Base-by-base conservation (phyloP, 2,888 invertebrate species). In the Diabrotica balteata region DNA sequence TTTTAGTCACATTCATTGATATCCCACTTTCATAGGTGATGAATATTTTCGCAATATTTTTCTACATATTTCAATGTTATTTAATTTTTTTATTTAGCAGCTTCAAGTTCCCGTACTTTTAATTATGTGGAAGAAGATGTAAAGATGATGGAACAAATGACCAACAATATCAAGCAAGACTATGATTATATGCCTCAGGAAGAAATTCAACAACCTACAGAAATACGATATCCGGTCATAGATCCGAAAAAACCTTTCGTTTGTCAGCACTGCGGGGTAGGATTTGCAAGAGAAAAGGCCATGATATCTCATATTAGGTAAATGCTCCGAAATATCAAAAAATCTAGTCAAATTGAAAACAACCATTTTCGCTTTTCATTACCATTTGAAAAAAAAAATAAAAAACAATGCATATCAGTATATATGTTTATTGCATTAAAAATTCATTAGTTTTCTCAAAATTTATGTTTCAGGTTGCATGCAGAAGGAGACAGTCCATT, bases 191-290 rank as follows among this genome's bases (percentile, higher is more conserved):
- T 66, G 7, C 65, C 51, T 8, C 54, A 69, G 44, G 66, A 66
- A 17, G 62, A 62, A 42, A 63, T 62, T 45, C 58, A 61, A 4
- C 72, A 76, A 47, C 68, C 74, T 42, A 77, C 75, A 7, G 80
- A 79, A 63, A 72, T 81, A 0, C 80, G 86, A 7, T 90, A 86
- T 82, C 89, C 89, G 0, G 83, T 90, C 10, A 87, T 87, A 0
- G 93, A 93, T 83, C 90, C 92, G 0, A 86, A 89, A 50, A 90
- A 92, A 68, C 93, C 94, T 0, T 94, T 94, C 78, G 94, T 93
- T 0, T 94, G 94, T 75, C 91, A 91, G 74, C 88, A 89, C 73
- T 91, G 91, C 78, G 93, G 87, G 0, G 88, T 94, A 64, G 91
- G 91, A 51, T 81, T 94, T 84, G 93, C 93, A 0, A 86, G 94